Evolutionary conservation across 2,797 vertebrate species (phyloP).

Genomic region (Periparus ater): DNA sequence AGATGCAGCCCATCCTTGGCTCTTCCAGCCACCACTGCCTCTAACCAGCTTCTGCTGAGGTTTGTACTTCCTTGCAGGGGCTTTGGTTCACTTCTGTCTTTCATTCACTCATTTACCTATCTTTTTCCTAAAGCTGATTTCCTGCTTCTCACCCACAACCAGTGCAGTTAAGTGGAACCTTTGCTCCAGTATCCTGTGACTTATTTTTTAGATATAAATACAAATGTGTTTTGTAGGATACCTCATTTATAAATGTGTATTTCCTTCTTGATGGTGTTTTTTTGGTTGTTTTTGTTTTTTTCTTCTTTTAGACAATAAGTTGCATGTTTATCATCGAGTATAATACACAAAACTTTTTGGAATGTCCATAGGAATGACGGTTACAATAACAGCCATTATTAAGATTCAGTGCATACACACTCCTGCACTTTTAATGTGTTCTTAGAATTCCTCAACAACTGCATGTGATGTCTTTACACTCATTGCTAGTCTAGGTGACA

Average conservation of each 20-base stretch:
- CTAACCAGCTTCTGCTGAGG: background rate
- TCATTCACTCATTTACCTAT: background rate
- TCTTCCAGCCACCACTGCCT: background rate
- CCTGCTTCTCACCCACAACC: background rate
- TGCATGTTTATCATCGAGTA: background rate
- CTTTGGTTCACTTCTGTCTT: background rate
- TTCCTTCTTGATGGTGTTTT: background rate
- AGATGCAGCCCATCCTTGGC: background rate
- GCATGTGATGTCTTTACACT: background rate
- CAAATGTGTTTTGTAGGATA: background rate
- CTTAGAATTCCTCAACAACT: background rate
- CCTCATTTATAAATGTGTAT: background rate
- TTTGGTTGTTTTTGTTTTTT: background rate
- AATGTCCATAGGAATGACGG: fast-evolving
- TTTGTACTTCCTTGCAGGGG: background rate
- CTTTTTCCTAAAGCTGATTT: background rate
- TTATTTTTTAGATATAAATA: background rate
- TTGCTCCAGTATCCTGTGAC: background rate
- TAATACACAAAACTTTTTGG: background rate
- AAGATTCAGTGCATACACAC: background rate
- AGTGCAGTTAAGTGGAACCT: background rate
- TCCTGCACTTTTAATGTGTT: background rate
- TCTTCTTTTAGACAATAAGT: background rate
- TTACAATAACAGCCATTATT: background rate
- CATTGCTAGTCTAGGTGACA: background rate